A percentile compares a stretch with the other conserved stretches of the same genome.
These are phyloP conservation scores for Otocyon megalotis DNA, from an alignment of 2,113 vertebrate genomes.

Conservation along the genomic window DNA sequence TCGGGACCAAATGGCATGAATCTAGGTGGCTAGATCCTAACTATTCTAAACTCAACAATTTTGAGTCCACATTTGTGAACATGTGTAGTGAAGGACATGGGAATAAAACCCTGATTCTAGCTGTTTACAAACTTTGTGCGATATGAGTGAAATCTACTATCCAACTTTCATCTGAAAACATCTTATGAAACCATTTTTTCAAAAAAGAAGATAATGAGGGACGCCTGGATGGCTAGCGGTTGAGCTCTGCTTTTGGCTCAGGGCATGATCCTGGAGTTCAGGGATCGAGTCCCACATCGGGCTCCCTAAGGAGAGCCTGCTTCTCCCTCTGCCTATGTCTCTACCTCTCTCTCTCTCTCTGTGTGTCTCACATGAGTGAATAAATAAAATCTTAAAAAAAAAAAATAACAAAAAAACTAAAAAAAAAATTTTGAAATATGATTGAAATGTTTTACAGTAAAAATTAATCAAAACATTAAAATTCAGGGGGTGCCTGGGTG, in stretches of 20 bases:
- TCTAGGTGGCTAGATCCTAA: background rate
- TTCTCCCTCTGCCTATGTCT: too few species aligned
- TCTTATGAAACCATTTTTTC: slow-evolving; percentile 91
- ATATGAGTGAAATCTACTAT: slow-evolving; percentile 90
- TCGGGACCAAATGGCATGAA: background rate
- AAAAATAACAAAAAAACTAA: background rate
- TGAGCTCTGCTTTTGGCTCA: too few species aligned
- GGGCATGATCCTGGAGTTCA: too few species aligned
- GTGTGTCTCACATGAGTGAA: too few species aligned
- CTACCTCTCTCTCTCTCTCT: too few species aligned
- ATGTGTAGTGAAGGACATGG: background rate
- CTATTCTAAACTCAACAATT: background rate
- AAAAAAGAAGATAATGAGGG: slow-evolving; percentile 22
- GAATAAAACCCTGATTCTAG: slow-evolving; percentile 25
- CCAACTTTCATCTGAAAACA: slow-evolving; percentile 94
- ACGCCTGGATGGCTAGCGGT: too few species aligned
- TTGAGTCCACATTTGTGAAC: background rate
- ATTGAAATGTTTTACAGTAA: slow-evolving; percentile 37
- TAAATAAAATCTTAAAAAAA: background rate
- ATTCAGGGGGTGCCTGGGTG: background rate
- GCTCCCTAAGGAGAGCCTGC: too few species aligned
- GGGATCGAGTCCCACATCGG: too few species aligned
- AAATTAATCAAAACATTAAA: slow-evolving; percentile 49
- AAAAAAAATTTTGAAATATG: background rate
- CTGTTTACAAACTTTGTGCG: slow-evolving; percentile 89